Conservation (phyloP, 2,113 vertebrate species). For the Hypocryptadius cinnamomeus region DNA sequence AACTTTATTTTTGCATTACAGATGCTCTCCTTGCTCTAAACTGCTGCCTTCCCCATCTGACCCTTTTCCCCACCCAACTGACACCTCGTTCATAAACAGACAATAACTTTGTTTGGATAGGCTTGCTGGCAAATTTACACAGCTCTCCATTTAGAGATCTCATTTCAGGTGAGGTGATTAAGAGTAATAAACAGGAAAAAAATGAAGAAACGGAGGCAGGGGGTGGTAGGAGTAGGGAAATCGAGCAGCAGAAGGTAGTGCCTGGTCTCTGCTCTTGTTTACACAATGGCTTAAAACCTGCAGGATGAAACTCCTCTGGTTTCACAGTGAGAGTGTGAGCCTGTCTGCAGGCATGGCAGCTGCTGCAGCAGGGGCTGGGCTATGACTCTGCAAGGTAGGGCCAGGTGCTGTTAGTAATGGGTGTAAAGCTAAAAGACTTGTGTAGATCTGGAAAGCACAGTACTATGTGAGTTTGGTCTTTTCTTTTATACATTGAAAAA, state of each 20-base stretch:
- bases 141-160: neutral
- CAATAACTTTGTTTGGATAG: neutral
- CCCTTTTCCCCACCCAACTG: neutral
- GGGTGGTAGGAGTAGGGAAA: neutral
- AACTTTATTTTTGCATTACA: neutral
- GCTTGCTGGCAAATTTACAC: neutral
- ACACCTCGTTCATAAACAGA: neutral
- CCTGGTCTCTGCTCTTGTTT: neutral
- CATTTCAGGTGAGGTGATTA: neutral
- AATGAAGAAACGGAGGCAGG: neutral
- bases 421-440: neutral
- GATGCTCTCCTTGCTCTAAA: neutral
- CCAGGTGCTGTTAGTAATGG: neutral
- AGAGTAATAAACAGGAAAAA: neutral
- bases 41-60: neutral
- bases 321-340: neutral
- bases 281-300: neutral
- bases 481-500: neutral
- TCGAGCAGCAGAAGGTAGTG: neutral
- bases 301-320: neutral
- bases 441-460: neutral
- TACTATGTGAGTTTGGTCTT: neutral
- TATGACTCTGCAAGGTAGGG: neutral
- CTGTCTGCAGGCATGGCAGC: neutral
- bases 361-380: neutral